phyloP scores from a whole-genome alignment of 2,797 vertebrate species.

The Neopelma chrysocephalum region DNA sequence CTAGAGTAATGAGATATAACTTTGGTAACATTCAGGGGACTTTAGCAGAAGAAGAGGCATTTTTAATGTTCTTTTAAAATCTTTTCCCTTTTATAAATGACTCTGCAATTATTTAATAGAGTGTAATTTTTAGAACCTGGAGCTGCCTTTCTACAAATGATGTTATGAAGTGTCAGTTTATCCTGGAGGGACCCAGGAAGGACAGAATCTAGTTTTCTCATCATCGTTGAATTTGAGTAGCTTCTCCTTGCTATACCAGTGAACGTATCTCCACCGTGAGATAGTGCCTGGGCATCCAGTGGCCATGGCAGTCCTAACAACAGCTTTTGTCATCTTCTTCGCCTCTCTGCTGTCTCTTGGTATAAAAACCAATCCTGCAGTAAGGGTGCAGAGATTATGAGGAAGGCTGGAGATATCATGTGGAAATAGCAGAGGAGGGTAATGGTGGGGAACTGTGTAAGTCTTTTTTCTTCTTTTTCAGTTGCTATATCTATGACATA shows the following conservation, averaged over 20 bases:
- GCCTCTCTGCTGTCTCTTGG: neutral
- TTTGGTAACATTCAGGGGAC: neutral
- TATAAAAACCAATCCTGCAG: neutral
- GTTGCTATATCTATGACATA: neutral
- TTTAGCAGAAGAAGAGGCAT: neutral
- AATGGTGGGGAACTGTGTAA: neutral
- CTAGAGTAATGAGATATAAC: slow-evolving; percentile 3
- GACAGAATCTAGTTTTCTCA: neutral
- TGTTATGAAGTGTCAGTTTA: neutral
- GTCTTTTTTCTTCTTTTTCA: neutral
- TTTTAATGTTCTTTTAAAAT: neutral
- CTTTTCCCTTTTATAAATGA: neutral
- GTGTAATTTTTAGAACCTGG: neutral
- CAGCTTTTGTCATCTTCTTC: neutral
- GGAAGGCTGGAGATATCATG: neutral
- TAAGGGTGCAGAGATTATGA: neutral
- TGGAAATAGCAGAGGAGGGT: neutral
- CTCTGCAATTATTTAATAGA: slow-evolving; percentile 13
- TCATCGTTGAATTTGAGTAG: neutral
- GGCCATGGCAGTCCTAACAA: neutral
- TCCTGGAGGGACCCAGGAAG: neutral
- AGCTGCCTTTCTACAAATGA: neutral
- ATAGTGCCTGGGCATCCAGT: neutral
- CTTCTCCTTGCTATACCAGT: neutral
- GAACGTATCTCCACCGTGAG: rapidly evolving